Percentiles rank a stretch among this genome's conserved stretches.
phyloP scores from a whole-genome alignment of 2,113 vertebrate species.

The Scytalopus superciliaris region DNA sequence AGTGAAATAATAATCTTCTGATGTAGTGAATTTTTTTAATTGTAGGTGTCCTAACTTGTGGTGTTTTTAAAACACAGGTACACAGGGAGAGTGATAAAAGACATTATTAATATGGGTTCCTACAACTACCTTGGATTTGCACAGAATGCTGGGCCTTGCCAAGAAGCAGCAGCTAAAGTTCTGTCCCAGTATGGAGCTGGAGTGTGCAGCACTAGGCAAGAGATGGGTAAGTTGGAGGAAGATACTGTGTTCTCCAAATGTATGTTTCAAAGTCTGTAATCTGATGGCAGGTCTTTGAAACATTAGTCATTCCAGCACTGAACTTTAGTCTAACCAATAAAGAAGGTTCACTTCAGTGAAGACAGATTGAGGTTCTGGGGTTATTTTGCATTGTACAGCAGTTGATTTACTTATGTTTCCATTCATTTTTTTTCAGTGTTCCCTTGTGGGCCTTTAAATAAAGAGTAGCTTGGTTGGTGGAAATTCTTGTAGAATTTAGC shows the following conservation, averaged over 20 bases:
- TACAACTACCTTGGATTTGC: constrained; percentile 99
- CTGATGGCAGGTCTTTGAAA: background rate
- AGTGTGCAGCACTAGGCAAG: constrained; percentile 89
- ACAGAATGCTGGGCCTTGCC: constrained; percentile 84
- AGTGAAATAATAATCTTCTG: background rate
- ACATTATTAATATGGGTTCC: constrained; percentile 96
- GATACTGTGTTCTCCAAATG: background rate
- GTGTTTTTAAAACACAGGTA: constrained; percentile 78
- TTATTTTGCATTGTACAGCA: background rate
- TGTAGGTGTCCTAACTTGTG: background rate
- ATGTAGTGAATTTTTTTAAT: background rate
- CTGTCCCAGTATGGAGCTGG: constrained; percentile 86
- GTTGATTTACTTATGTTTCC: background rate
- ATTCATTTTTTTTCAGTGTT: background rate
- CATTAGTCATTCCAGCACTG: background rate
- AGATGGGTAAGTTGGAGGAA: constrained; percentile 84
- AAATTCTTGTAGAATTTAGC: background rate
- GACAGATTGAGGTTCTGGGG: background rate
- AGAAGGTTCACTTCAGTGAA: background rate
- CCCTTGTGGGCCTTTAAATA: background rate
- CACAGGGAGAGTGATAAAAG: constrained; percentile 89
- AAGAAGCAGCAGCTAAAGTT: constrained; percentile 79
- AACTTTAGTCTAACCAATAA: background rate
- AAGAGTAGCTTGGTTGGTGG: background rate
- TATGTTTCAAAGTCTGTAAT: background rate